phyloP scores from a whole-genome alignment of 2,888 invertebrate species.

The Caenorhabditis wallacei region DNA sequence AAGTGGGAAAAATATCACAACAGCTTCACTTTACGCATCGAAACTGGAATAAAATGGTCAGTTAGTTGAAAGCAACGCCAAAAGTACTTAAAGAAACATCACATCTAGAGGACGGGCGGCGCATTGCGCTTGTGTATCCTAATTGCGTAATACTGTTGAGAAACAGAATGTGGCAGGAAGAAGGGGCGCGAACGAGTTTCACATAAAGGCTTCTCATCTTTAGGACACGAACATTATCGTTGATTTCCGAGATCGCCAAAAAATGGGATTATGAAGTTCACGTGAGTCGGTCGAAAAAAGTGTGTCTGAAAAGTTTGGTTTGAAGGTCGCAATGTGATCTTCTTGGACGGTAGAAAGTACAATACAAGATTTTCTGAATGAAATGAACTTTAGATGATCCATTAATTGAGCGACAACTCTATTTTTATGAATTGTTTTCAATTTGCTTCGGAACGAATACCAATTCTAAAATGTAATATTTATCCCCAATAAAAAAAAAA shows the following conservation, averaged over 20 bases:
- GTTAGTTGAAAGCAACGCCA: constrained; percentile 8
- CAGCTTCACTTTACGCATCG: background rate
- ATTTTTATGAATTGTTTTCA: too few species aligned
- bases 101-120: constrained; percentile 8
- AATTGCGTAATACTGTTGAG: constrained; percentile 61
- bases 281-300: background rate
- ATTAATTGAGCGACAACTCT: too few species aligned
- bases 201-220: constrained; percentile 4
- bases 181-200: constrained; percentile 35
- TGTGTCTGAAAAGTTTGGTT: too few species aligned
- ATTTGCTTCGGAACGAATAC: too few species aligned
- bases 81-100: constrained; percentile 54
- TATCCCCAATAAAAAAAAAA: constrained; percentile 13
- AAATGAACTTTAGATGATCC: too few species aligned
- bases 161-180: background rate
- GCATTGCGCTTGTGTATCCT: constrained; percentile 9
- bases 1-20: background rate
- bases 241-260: constrained; percentile 24
- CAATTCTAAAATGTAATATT: too few species aligned
- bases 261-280: background rate
- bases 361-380: too few species aligned
- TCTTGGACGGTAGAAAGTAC: too few species aligned
- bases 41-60: constrained; percentile 46
- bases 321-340: too few species aligned
- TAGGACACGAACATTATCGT: constrained; percentile 10